Evolutionary conservation across 2,797 vertebrate genomes (phyloP), one percentile per base, ranked within the genome.

Genomic region (Chaenodraco wilsoni): DNA sequence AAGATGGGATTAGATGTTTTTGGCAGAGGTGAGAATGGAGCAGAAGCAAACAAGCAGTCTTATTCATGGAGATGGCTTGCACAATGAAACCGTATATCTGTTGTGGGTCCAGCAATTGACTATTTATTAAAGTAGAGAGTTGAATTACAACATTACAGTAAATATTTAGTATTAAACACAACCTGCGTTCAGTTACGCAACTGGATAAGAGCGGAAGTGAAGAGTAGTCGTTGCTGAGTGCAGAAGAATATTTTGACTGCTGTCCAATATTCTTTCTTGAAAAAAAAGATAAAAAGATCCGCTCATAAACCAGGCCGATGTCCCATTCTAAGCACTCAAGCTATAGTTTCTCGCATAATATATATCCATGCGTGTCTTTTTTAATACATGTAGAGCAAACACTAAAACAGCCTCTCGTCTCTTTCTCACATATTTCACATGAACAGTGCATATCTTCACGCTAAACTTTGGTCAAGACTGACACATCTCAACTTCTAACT

Each of bases 1-100:
- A 85, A 63, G 50, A 82, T 62, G 41, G 78, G 72, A 85, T 87
- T 76, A 74, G 69, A 76, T 76, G 9, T 74, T 82, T 81, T 81
- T 87, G 81, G 82, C 87, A 79, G 55, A 37, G 19, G 23, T 49
- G 1, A 3, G 58, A 13, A 45, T 6, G 0, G 0, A 78, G 55
- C 58, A 51, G 51, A 73, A 69, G 71, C 57, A 57, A 83, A 23
- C n/a, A 23, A 82, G 48, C 64, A 65, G 19, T 72, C 72, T 55
- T 86, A 84, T 87, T 86, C 68, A 83, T 67, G 66, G 61, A 51
- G 58, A 66, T 59, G 68, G 50, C 65, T 78, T 27, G 15, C 72
- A 74, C 41, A 78, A 70, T 77, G 51, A 40, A 61, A 58, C 40
- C 9, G 41, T 23, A 67, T 69, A 55, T 64, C 52, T 52, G 59